phyloP scores from a whole-genome alignment of 2,797 vertebrate genomes.

The Anisognathus igniventris region DNA sequence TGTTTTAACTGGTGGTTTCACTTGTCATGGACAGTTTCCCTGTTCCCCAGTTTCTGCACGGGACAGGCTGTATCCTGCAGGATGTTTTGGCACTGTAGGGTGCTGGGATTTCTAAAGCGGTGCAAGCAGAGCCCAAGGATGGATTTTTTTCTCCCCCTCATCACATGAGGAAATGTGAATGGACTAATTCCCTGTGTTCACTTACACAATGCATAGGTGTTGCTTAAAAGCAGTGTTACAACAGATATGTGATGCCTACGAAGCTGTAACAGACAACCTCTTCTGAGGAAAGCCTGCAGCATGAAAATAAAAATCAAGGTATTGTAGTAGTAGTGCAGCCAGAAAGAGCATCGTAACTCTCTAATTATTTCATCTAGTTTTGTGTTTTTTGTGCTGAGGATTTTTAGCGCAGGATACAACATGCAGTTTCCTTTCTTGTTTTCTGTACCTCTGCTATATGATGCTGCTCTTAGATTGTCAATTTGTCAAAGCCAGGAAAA shows the following conservation, averaged over 20 bases:
- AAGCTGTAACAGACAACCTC: conserved; percentile 10
- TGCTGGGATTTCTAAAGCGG: not conserved
- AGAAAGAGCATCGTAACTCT: conserved; percentile 52
- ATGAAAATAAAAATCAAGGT: conserved; percentile 26
- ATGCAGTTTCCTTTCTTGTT: not conserved
- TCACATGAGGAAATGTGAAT: not conserved
- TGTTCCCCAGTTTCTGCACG: not conserved
- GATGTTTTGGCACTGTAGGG: not conserved
- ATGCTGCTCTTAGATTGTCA: conserved; percentile 22
- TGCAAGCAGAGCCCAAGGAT: not conserved
- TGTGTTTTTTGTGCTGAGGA: not conserved
- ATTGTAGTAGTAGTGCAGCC: conserved; percentile 22
- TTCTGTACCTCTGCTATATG: not conserved
- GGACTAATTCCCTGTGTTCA: not conserved
- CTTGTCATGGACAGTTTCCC: not conserved
- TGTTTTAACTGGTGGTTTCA: not conserved
- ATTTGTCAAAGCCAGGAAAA: conserved; percentile 59
- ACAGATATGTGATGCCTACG: conserved; percentile 11
- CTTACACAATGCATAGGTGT: not conserved
- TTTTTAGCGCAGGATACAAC: not conserved
- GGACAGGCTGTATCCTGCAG: not conserved
- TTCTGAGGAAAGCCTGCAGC: conserved; percentile 47
- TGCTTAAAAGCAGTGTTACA: conserved; percentile 44
- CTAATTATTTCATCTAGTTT: conserved; percentile 18
- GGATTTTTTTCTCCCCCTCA: not conserved